Evolutionary conservation across 2,888 invertebrate species (phyloP).

Genomic region (Neria commutata): DNA sequence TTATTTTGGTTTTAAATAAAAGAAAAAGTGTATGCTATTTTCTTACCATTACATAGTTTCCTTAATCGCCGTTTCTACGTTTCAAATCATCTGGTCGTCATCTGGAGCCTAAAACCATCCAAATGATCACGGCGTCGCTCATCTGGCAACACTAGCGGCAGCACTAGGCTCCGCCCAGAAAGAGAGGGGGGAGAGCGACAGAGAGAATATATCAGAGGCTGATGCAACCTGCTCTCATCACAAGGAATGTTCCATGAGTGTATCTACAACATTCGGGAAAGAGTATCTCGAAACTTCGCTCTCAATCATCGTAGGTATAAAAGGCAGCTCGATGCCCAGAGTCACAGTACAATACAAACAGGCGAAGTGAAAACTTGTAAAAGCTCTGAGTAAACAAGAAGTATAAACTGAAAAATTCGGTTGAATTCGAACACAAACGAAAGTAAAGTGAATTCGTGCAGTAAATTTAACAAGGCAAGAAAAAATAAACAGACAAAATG

Average conservation of each 20-base stretch:
- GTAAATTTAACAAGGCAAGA: neutral
- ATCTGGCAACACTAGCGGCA: too few species aligned
- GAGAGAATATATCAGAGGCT: too few species aligned
- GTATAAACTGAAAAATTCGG: neutral
- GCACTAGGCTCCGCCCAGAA: too few species aligned
- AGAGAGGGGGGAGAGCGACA: too few species aligned
- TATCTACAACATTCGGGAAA: slow-evolving; percentile 25
- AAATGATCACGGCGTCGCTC: too few species aligned
- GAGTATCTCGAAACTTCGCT: slow-evolving; percentile 35
- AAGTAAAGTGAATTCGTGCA: neutral
- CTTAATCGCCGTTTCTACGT: too few species aligned
- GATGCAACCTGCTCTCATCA: too few species aligned
- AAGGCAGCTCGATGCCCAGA: slow-evolving; percentile 30
- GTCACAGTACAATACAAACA: slow-evolving; percentile 39
- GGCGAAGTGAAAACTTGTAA: slow-evolving; percentile 35
- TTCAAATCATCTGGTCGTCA: too few species aligned
- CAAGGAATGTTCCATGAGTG: slow-evolving; percentile 19
- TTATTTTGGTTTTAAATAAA: too few species aligned
- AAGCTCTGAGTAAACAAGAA: slow-evolving; percentile 3
- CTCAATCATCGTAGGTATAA: slow-evolving; percentile 35
- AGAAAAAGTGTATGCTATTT: too few species aligned
- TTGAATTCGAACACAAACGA: neutral
- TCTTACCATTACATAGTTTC: too few species aligned
- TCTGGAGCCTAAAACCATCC: too few species aligned
- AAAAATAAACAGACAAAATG: slow-evolving; percentile 39